Percentiles rank a stretch among this genome's conserved stretches.
These are phyloP conservation scores for Cephus nigrinus DNA, from an alignment of 2,888 invertebrate genomes.

Conservation along the genomic window DNA sequence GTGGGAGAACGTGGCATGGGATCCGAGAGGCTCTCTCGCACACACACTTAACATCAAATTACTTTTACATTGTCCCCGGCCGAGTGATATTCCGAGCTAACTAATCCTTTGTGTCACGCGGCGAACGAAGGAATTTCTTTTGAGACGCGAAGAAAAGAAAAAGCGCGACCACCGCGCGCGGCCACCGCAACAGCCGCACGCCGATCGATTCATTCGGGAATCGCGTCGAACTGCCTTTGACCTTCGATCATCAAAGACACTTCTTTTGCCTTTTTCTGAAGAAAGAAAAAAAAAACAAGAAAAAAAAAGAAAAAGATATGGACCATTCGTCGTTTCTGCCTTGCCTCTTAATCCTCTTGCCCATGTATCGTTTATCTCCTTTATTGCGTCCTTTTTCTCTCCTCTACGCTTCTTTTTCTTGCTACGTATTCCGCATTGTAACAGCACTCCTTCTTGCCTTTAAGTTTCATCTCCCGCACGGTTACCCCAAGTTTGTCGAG, in stretches of 20 bases:
- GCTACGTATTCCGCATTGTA: not conserved
- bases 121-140: conserved; percentile 28
- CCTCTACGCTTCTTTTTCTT: not conserved
- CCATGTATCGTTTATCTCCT: not conserved
- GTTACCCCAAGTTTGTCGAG: not conserved
- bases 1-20: not conserved
- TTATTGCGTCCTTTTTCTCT: not conserved
- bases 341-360: not conserved
- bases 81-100: conserved; percentile 23
- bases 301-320: not conserved
- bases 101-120: conserved; percentile 22
- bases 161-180: conserved; percentile 1
- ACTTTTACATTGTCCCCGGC: conserved; percentile 37
- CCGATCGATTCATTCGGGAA: not conserved
- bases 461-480: not conserved
- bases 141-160: conserved; percentile 19
- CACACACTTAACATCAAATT: conserved; percentile 24
- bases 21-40: conserved; percentile 12
- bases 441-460: not conserved
- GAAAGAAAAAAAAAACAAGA: not conserved
- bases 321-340: not conserved
- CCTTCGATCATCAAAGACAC: not conserved
- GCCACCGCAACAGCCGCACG: not conserved
- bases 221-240: not conserved
- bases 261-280: not conserved